These are phyloP conservation scores for Drosophila sp. DNA, from an alignment of 1,140 invertebrate species.

Conservation along the genomic window DNA sequence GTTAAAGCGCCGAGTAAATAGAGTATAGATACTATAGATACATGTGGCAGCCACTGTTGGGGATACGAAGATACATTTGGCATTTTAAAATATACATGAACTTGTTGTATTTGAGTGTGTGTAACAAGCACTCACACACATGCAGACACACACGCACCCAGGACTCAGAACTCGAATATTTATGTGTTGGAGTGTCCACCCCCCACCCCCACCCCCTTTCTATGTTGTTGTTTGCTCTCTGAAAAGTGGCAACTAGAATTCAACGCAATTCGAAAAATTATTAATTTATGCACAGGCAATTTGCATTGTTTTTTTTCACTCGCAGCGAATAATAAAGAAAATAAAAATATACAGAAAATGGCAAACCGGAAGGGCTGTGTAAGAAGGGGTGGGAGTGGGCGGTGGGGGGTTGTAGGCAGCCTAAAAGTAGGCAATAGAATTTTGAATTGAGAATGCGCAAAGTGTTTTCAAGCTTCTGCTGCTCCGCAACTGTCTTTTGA, in stretches of 20 bases:
- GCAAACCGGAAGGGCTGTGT: neutral
- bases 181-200: slow-evolving; percentile 24
- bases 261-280: slow-evolving; percentile 71
- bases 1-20: neutral
- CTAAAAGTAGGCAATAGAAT: slow-evolving; percentile 59
- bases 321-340: slow-evolving; percentile 23
- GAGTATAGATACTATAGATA: slow-evolving; percentile 12
- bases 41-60: neutral
- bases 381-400: too few relatives aligned
- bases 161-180: slow-evolving; percentile 24
- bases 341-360: neutral
- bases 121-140: slow-evolving; percentile 8
- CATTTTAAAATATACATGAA: slow-evolving; percentile 35
- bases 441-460: slow-evolving; percentile 51
- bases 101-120: slow-evolving; percentile 25
- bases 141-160: neutral
- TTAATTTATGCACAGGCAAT: slow-evolving; percentile 75
- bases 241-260: slow-evolving; percentile 39
- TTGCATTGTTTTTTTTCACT: slow-evolving; percentile 26
- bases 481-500: slow-evolving; percentile 42
- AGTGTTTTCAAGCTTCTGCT: slow-evolving; percentile 54
- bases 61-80: slow-evolving; percentile 20
- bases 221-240: slow-evolving; percentile 1
- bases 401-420: neutral
- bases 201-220: neutral